A percentile compares a stretch with the other conserved stretches of the same genome.
Evolutionary conservation across 2,888 invertebrate genomes (phyloP).

Genomic region (Marasmarcha lunaedactyla): DNA sequence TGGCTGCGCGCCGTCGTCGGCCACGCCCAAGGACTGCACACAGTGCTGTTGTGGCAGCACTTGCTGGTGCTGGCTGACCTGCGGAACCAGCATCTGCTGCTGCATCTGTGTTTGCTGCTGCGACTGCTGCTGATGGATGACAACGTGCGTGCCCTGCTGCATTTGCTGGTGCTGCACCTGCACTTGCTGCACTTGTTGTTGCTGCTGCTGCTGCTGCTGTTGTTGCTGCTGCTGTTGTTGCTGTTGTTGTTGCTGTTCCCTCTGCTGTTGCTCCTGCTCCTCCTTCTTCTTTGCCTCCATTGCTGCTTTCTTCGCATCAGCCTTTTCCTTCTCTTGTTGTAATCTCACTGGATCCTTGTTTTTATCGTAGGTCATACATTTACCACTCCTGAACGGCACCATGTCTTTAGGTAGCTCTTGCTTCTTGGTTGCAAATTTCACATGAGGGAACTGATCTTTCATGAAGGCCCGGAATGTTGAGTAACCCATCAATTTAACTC

Average conservation of each 20-base stretch:
- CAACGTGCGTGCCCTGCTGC: conserved; percentile 49
- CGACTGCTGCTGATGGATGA: conserved; percentile 48
- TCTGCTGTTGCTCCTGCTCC: conserved; percentile 55
- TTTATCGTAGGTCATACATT: conserved; percentile 65
- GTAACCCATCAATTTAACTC: conserved; percentile 82
- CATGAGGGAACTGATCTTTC: conserved; percentile 84
- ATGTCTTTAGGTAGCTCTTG: conserved; percentile 57
- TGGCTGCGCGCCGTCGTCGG: conserved; percentile 61
- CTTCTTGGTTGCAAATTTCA: conserved; percentile 77
- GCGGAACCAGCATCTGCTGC: conserved; percentile 62
- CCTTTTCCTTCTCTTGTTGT: conserved; percentile 61
- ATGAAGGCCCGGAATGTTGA: conserved; percentile 84
- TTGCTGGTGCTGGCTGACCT: conserved; percentile 63
- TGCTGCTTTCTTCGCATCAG: conserved; percentile 62
- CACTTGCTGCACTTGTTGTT: conserved; percentile 47
- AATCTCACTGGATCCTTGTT: conserved; percentile 62
- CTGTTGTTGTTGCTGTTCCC: conserved; percentile 41
- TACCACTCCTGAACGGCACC: conserved; percentile 66
- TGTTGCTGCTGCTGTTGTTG: conserved; percentile 38
- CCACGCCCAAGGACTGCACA: conserved; percentile 57
- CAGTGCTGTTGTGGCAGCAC: conserved; percentile 61
- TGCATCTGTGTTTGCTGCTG: conserved; percentile 48
- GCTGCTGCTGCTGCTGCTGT: conserved; percentile 35
- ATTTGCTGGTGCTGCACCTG: conserved; percentile 53
- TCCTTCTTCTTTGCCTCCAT: conserved; percentile 64